Evolutionary conservation across 2,888 invertebrate genomes (phyloP).

Genomic region (Lycophotia porphyrea): DNA sequence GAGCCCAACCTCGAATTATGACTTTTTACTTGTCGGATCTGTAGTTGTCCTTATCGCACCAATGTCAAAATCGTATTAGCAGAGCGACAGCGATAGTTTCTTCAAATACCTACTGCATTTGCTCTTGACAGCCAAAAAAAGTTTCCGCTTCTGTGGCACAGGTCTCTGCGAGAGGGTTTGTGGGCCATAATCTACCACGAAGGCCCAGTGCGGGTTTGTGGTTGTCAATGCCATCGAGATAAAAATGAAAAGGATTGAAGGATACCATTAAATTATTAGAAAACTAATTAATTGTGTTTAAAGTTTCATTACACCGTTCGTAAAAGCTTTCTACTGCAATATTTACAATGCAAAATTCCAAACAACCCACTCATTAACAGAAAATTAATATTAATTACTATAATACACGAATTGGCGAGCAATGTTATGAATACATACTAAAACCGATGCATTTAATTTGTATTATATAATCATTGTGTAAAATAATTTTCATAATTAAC

Average conservation of each 20-base stretch:
- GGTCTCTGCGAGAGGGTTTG: not conserved
- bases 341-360: conserved; percentile 1
- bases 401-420: conserved; percentile 24
- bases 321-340: not conserved
- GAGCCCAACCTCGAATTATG: no score
- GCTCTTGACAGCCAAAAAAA: not conserved
- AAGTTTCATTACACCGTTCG: not conserved
- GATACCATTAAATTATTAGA: not conserved
- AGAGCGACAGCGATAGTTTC: no score
- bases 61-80: no score
- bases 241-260: not conserved
- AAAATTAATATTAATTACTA: conserved; percentile 29
- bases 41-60: no score
- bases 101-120: no score
- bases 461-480: conserved; percentile 42
- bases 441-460: conserved; percentile 26
- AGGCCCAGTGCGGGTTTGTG: not conserved
- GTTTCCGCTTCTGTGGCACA: not conserved
- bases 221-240: not conserved
- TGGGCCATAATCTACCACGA: not conserved
- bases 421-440: conserved; percentile 22
- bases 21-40: no score
- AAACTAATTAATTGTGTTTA: not conserved
- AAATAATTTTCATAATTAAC: conserved; percentile 29
- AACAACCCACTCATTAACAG: conserved; percentile 27